Base-by-base conservation (phyloP, 30 jellyfish, hydroid and myxozoan genomes). In the Hydractinia echinata region DNA sequence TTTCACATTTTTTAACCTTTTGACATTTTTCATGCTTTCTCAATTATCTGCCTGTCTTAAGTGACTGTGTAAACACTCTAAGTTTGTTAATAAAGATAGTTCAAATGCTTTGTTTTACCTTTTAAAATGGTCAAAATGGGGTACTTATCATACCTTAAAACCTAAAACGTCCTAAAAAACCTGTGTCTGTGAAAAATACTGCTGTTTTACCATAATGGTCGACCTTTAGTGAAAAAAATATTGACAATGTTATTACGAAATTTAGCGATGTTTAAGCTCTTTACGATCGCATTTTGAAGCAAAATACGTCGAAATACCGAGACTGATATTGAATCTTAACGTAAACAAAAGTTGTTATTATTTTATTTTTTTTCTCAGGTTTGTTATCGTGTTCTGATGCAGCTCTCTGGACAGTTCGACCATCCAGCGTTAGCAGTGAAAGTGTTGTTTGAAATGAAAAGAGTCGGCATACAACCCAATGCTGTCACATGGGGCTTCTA, bases 371-470 rank as follows among this genome's bases (percentile, higher is more conserved):
- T 67, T 44, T 67, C 66, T 51, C 54, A 93, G 99, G 99, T 93
- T 55, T 93, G 99, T 77, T 93, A 81, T 77, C 88, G 99, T 20
- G 99, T 93, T 50, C 76, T 93, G 85, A 93, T 93, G 96, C 99
- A 85, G 66, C 87, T 93, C 64, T 94, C 99, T 62, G 99, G 99
- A 54, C 99, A 93, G 85, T 93, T 85, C 79, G 89, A 89, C 8
- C 99, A 93, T 76, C 99, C 99, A 13, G 99, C 99, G 10, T 82
- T 93, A 5, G 99, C 99, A 66, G 99, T 93, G 55, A 93, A 93
- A 89, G 96, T 87, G 44, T 87, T 93, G 5, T 93, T 87, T 72
- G 99, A 93, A 67, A 93, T 93, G 99, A 93, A 87, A 72, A 30
- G 94, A 20, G 88, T 76, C 18, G 96, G 96, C 55, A 73, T 87